Conservation (phyloP, 2,888 invertebrate species). For the Andrena dorsata region DNA sequence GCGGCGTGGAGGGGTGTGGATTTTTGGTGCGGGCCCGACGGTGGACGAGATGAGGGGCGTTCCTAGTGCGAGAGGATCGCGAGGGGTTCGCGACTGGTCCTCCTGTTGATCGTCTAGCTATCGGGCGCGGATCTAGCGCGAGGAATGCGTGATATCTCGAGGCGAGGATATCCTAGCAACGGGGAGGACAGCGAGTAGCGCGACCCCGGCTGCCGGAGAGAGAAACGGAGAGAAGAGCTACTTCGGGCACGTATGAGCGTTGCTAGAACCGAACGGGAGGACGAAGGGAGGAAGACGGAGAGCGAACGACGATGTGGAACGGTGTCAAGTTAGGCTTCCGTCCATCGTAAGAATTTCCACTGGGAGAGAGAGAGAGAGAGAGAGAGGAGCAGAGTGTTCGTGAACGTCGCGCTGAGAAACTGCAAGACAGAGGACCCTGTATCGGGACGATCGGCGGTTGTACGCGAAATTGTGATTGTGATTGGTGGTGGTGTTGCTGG, state of each 20-base stretch:
- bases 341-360: slow-evolving; percentile 34
- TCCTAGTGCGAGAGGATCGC: slow-evolving; percentile 47
- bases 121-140: slow-evolving; percentile 61
- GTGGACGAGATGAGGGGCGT: slow-evolving; percentile 47
- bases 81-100: slow-evolving; percentile 61
- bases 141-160: slow-evolving; percentile 70
- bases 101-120: slow-evolving; percentile 63
- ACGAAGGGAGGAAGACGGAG: slow-evolving; percentile 20
- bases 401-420: slow-evolving; percentile 13
- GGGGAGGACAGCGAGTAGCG: slow-evolving; percentile 54
- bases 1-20: not conserved
- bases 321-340: slow-evolving; percentile 18
- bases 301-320: slow-evolving; percentile 22
- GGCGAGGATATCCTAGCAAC: slow-evolving; percentile 56
- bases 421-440: slow-evolving; percentile 23
- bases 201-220: slow-evolving; percentile 24
- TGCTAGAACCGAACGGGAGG: slow-evolving; percentile 14
- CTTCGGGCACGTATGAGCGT: slow-evolving; percentile 28
- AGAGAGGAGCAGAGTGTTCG: not conserved
- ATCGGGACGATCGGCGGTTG: slow-evolving; percentile 38
- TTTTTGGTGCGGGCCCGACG: slow-evolving; percentile 42
- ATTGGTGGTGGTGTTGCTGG: slow-evolving; percentile 67
- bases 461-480: slow-evolving; percentile 66
- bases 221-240: slow-evolving; percentile 13
- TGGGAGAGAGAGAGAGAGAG: no score